These are phyloP conservation scores for Philereme transversata DNA, from an alignment of 2,888 invertebrate species.

Conservation along the genomic window DNA sequence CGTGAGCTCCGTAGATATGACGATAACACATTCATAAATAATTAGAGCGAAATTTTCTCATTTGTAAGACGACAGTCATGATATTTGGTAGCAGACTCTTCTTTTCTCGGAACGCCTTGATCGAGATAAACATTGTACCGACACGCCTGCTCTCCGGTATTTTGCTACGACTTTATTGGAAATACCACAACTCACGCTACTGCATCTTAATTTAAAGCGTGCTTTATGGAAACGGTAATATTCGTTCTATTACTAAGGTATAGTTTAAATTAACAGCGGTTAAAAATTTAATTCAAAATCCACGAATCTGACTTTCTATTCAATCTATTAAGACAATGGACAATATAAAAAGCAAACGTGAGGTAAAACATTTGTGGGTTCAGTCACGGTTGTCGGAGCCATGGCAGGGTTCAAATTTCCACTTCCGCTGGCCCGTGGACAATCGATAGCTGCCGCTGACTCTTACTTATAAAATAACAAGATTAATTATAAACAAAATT, in stretches of 20 bases:
- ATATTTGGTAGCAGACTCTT: conserved; percentile 80
- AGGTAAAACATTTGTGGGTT: conserved; percentile 70
- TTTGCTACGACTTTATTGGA: conserved; percentile 57
- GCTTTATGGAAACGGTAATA: conserved; percentile 22
- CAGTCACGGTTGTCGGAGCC: conserved; percentile 73
- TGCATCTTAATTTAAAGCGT: conserved; percentile 29
- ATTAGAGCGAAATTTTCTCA: conserved; percentile 85
- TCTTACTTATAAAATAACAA: conserved; percentile 72
- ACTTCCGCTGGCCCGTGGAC: conserved; percentile 76
- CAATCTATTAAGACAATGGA: conserved; percentile 39
- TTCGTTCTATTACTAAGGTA: neutral
- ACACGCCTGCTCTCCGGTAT: conserved; percentile 75
- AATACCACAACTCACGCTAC: conserved; percentile 39
- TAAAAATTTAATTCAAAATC: conserved; percentile 24
- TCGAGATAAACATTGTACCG: conserved; percentile 75
- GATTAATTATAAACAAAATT: conserved; percentile 62
- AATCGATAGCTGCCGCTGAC: conserved; percentile 75
- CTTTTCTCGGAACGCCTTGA: conserved; percentile 76
- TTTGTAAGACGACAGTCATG: conserved; percentile 83
- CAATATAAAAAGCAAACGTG: conserved; percentile 56
- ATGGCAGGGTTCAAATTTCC: conserved; percentile 75
- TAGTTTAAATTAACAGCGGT: conserved; percentile 4
- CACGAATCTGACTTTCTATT: conserved; percentile 35
- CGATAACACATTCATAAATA: conserved; percentile 85
- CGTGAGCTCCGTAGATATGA: conserved; percentile 82